A percentile compares a stretch with the other conserved stretches of the same genome.
These are phyloP conservation scores for rabbit (Oryctolagus cuniculus) DNA, from an alignment of 2,113 vertebrate species.

Conservation along the genomic window DNA sequence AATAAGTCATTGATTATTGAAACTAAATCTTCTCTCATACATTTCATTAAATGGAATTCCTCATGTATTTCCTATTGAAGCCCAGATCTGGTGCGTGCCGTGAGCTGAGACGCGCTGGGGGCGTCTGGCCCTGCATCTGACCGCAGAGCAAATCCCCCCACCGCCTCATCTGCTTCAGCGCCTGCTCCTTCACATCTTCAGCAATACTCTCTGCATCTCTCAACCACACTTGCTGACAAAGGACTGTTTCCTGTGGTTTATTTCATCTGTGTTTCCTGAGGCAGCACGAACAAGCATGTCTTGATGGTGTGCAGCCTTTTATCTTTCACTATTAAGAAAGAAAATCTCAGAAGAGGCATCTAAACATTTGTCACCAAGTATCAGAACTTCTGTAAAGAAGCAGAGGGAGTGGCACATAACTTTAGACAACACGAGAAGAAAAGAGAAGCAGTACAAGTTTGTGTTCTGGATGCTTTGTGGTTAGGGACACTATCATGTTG, in stretches of 20 bases:
- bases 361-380: conserved; percentile 59
- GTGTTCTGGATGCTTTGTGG: neutral
- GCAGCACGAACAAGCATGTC: conserved; percentile 60
- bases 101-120: neutral
- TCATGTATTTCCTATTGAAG: conserved; percentile 61
- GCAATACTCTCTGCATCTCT: neutral
- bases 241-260: conserved; percentile 41
- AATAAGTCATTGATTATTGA: conserved; percentile 72
- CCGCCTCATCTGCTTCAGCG: neutral
- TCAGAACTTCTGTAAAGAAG: conserved; percentile 32
- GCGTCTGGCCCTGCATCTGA: neutral
- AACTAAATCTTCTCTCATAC: conserved; percentile 45
- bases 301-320: conserved; percentile 44
- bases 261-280: conserved; percentile 60
- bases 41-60: conserved; percentile 74
- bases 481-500: neutral
- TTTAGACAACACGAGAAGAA: neutral
- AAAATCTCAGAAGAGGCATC: conserved; percentile 60
- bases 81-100: neutral
- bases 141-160: neutral
- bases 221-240: conserved; percentile 52
- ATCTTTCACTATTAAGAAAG: conserved; percentile 59
- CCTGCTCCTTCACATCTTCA: neutral
- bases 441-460: neutral
- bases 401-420: neutral